These are phyloP conservation scores for Rhynchopsitta pachyrhyncha DNA, from an alignment of 2,113 vertebrate genomes.

Conservation along the genomic window DNA sequence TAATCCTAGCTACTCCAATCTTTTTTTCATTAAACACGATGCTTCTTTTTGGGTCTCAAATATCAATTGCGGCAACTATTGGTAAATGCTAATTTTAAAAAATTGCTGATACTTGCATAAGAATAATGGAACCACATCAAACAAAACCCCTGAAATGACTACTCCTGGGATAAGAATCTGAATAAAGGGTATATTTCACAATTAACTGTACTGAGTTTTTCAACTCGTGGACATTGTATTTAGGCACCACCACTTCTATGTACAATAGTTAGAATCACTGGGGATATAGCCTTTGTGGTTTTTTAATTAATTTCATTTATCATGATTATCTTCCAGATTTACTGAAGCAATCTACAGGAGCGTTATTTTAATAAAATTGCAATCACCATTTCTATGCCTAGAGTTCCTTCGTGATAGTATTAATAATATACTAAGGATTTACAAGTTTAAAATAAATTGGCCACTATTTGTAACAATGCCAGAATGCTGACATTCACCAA, in stretches of 20 bases:
- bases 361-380: conserved; percentile 51
- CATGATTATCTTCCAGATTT: conserved; percentile 50
- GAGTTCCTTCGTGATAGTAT: neutral
- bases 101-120: neutral
- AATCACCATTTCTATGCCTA: neutral
- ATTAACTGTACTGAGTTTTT: neutral
- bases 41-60: neutral
- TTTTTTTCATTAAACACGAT: neutral
- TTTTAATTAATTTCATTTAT: conserved; percentile 62
- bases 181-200: neutral
- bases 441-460: conserved; percentile 10
- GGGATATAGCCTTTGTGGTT: neutral
- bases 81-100: neutral
- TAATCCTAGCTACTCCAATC: neutral
- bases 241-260: neutral
- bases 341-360: conserved; percentile 34
- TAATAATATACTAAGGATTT: conserved; percentile 33
- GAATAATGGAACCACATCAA: neutral
- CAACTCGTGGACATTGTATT: neutral
- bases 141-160: neutral
- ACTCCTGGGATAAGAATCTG: neutral
- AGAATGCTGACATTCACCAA: neutral
- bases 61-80: neutral
- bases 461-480: neutral
- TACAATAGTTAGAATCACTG: neutral